Evolutionary conservation across 2,888 invertebrate species (phyloP), one percentile per base, ranked within the genome.

Genomic region (Ophion ellenae): DNA sequence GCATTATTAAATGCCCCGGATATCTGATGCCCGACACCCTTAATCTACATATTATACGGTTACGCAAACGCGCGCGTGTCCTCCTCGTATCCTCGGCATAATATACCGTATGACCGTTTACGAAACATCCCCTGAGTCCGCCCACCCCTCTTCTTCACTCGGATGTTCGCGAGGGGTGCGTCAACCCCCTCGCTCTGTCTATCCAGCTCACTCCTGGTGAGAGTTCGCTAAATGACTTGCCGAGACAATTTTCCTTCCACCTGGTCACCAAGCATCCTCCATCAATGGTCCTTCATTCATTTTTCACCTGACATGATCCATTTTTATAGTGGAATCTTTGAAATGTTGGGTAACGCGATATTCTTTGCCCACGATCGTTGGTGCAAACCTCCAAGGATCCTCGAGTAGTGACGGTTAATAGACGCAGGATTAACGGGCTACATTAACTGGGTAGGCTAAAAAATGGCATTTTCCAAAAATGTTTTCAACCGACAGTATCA

Each of bases 11-110:
- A 93, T 93, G 92, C 91, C 91, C 92, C 87, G 90, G 92, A 93
- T 93, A 94, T 93, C 93, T 92, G 94, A 94, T 94, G 91, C 90
- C 90, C 90, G 89, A 93, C 93, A 92, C 93, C 93, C 93, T 91
- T 93, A 93, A 94, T 94, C 93, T 94, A 92, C 93, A 94, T 94
- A 94, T 93, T 93, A 93, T 91, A 91, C 91, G 92, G 91, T 92
- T 90, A 92, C 90, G 90, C 91, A 81, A 81, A 91, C 91, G 45
- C 32, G 81, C 70, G 75, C 81, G 81, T 75, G 90, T 90, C 90
- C 89, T 90, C 61, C 45, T 85, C 32, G 32, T 14, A 74, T 81
- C 89, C 89, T 89, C 45, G 69, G 57, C 45, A 47, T 24, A 24
- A 28, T 14, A 74, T 73, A 69, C 63, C 45, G 63, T 73, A 73